Base-by-base conservation (phyloP, 2,113 vertebrate species). In the Heterotis niloticus region DNA sequence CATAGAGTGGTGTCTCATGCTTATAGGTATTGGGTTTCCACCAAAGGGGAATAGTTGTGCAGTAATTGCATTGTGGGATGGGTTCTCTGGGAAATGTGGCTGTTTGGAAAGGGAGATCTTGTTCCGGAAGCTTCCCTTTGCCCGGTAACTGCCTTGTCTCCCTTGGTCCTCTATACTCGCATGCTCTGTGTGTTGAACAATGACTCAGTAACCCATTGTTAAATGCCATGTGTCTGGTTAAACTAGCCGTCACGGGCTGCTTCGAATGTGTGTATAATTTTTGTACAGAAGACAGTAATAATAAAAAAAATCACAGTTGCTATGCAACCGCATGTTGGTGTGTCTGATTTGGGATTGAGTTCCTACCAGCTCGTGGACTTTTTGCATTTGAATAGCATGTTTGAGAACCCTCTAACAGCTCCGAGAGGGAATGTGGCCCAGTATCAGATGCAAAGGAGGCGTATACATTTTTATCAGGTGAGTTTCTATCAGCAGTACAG, bases 201-300 rank as follows among this genome's bases (percentile, higher is more conserved):
- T 73, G 57, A 56, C 23, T 69, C 57, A 54, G 34, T 65, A 54
- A 28, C 59, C 59, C 54, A 70, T 34, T 3, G 60, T 71, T 70
- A 74, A 34, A 65, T 64, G 13, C 70, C 24, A 13, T 74, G 78
- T 79, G 70, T 74, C 59, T 73, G 64, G 67, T 74, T 74, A 44
- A 44, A 44, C 60, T 73, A 20, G 77, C 60, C 59, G 51, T 23
- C 68, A 34, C 78, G 89, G 90, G 51, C 70, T 89, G 89, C 91
- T 91, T 92, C 82, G 86, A 86, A 80, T 90, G 85, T 93, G 89
- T 91, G 91, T 92, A 93, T 94, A 28, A 74, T 74, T 74, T 94
- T 94, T 94, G 90, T 94, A 94, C 89, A 88, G 89, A 91, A 74
- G 92, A 90, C 51, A 87, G 57, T 74, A 57, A 74, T 57, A 59